Evolutionary conservation across 2,113 vertebrate genomes (phyloP).

Genomic region (Elephas maximus): DNA sequence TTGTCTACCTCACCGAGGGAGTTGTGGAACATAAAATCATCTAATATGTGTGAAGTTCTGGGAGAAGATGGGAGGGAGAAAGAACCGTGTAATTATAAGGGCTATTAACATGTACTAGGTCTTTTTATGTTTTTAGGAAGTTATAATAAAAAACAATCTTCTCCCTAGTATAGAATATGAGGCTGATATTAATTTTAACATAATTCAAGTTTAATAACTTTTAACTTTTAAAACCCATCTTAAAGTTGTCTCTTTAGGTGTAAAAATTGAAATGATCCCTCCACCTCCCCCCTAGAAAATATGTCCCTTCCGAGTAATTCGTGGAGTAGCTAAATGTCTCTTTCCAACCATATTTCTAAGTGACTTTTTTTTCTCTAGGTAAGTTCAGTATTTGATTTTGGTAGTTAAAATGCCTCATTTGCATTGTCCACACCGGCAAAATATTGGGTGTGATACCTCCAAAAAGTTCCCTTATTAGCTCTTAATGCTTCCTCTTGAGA

Average conservation of each 20-base stretch:
- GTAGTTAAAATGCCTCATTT: conserved; percentile 1
- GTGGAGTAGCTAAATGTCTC: background rate
- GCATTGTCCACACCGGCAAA: background rate
- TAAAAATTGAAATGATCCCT: background rate
- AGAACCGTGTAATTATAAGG: background rate
- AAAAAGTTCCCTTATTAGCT: background rate
- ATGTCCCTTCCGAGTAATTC: background rate
- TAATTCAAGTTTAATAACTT: background rate
- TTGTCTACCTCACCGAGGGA: background rate
- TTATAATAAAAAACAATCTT: background rate
- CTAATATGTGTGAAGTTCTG: background rate
- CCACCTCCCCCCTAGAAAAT: background rate
- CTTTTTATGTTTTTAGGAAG: background rate
- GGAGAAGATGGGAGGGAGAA: background rate
- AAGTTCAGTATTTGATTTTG: background rate
- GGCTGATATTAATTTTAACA: background rate
- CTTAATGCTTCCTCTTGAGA: background rate
- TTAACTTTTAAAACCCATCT: conserved; percentile 36
- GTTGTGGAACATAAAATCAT: background rate
- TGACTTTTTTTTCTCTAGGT: background rate
- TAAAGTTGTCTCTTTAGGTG: background rate
- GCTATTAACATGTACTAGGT: background rate
- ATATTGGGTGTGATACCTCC: background rate
- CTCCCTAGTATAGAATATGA: background rate
- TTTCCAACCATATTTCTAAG: background rate